Conservation (phyloP, 2,113 vertebrate genomes). For the Gymnogyps californianus region DNA sequence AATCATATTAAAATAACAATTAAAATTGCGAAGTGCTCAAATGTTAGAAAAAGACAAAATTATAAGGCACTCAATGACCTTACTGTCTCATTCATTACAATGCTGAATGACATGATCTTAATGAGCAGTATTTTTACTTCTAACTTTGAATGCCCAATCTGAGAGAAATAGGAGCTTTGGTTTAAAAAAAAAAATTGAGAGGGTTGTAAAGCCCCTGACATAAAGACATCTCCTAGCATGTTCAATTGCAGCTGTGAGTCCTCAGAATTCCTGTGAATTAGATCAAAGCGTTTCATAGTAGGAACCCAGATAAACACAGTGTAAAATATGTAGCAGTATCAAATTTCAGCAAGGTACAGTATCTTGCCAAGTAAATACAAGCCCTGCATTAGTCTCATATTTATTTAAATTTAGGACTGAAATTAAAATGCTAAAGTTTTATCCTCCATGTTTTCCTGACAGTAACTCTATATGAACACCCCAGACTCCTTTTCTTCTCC, state of each 20-base stretch:
- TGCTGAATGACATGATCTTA: neutral
- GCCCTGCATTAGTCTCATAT: neutral
- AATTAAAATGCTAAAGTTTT: neutral
- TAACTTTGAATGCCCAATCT: neutral
- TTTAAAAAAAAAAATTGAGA: neutral
- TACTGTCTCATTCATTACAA: neutral
- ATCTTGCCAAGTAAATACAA: neutral
- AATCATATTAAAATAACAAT: neutral
- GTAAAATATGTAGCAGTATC: neutral
- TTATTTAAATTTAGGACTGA: neutral
- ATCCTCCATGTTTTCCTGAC: neutral
- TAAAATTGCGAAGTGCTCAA: neutral
- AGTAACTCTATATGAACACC: neutral
- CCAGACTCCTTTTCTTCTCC: neutral
- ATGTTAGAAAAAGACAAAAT: neutral
- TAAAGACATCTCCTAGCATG: neutral
- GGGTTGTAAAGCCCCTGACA: neutral
- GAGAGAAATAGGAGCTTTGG: neutral
- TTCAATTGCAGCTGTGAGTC: neutral
- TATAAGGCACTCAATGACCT: neutral
- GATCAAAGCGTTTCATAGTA: accelerated
- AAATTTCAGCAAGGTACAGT: neutral
- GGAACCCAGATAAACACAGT: neutral
- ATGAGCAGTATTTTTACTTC: neutral
- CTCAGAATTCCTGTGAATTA: neutral